phyloP scores from a whole-genome alignment of 2,113 vertebrate species.

The Tragulus kanchil region DNA sequence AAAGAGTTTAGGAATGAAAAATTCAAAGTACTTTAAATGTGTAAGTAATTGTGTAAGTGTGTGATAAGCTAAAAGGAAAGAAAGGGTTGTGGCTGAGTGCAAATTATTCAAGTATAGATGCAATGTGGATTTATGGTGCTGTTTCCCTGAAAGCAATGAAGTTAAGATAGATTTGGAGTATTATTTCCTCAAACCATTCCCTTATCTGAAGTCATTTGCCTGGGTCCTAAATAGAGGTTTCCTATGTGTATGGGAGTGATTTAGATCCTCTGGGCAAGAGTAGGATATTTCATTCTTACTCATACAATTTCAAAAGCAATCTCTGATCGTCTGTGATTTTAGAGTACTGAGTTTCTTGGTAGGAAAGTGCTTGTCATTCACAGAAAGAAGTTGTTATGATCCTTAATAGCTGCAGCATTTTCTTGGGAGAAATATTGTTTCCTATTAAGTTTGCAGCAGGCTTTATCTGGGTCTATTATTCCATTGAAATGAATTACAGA shows the following conservation, averaged over 20 bases:
- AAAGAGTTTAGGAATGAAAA: constrained; percentile 51
- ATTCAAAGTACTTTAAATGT: neutral
- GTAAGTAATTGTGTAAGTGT: neutral
- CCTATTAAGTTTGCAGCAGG: constrained; percentile 34
- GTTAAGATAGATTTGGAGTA: constrained; percentile 32
- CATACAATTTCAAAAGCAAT: constrained; percentile 46
- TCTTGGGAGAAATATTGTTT: constrained; percentile 36
- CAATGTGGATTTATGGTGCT: neutral
- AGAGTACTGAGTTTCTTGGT: neutral
- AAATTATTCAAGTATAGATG: neutral
- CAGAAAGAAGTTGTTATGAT: constrained; percentile 2
- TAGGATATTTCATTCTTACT: constrained; percentile 35
- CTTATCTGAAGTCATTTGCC: constrained; percentile 42
- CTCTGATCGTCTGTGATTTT: constrained; percentile 29
- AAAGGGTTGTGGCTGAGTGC: neutral
- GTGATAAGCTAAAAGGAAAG: constrained; percentile 15
- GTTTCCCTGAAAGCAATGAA: constrained; percentile 30
- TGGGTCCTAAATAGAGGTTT: constrained; percentile 5
- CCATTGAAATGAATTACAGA: constrained; percentile 25
- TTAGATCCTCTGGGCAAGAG: constrained; percentile 14
- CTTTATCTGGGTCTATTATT: constrained; percentile 46
- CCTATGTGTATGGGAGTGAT: neutral
- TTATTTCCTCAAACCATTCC: neutral
- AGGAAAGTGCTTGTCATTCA: neutral
- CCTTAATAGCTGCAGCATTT: constrained; percentile 8